Evolutionary conservation across 1,140 invertebrate species (phyloP), one percentile per base, ranked within the genome.

Genomic region (Aporrectodea caliginosa): DNA sequence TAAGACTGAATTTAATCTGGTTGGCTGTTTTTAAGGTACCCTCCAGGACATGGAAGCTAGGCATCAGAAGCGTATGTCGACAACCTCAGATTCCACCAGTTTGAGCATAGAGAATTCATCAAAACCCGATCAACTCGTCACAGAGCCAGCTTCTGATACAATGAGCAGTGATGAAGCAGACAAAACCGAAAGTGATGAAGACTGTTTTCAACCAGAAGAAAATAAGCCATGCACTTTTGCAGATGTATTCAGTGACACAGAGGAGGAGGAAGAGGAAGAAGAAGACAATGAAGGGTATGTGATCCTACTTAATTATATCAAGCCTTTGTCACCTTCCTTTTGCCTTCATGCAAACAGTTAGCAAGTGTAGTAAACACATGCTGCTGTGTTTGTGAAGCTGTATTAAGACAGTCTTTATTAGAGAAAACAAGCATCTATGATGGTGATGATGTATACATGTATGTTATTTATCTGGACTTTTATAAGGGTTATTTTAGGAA

Each of bases 161-260:
- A 22, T 6, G 6, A 22, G 22, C 22, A 22, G 22, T 12, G 43
- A 58, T 58, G 22, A 58, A 58, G 6, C 6, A 6, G 70, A 79
- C 35, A 75, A 77, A 1, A 71, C 72, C 16, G 69, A 73, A 29
- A 73, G 33, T 16, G 75, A 80, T 14, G 81, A 78, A 16, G 84
- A 85, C 80, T 77, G 81, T 34, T 84, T 82, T 80, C 81, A 82
- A 35, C 80, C 80, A 30, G 84, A 84, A 16, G 84, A 85, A 73
- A 76, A 72, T 35, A 30, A 70, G 33, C 77, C 81, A 2, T 82
- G 82, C 78, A 82, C 82, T 70, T 85, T 85, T 82, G 79, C 75
- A 75, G 79, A 72, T 27, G 83, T 84, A 2, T 85, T 78, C 79
- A 85, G 84, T 79, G 84, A 85, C 76, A 83, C 80, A 73, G 84